Evolutionary conservation across 2,113 vertebrate genomes (phyloP).

Genomic region (Rattus norvegicus): DNA sequence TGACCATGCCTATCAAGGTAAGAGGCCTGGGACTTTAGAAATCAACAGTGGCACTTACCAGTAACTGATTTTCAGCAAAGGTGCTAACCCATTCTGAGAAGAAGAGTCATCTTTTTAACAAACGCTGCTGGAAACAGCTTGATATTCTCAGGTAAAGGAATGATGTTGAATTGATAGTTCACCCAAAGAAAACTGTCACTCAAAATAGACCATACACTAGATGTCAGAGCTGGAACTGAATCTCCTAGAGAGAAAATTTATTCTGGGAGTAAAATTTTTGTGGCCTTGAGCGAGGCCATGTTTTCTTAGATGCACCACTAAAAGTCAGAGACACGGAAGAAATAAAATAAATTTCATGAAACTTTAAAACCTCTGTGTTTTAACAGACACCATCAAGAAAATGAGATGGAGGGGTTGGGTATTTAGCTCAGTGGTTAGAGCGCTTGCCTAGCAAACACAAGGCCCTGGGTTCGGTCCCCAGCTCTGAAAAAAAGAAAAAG

Average conservation of each 20-base stretch:
- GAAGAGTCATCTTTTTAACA: slow-evolving; percentile 24
- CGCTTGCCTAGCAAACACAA: no score
- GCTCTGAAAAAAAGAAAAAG: no score
- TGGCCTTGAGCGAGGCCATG: neutral
- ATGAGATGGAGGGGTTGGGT: neutral
- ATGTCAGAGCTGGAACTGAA: neutral
- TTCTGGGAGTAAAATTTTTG: neutral
- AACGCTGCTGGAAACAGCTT: neutral
- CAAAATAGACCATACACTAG: neutral
- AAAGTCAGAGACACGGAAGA: slow-evolving; percentile 2
- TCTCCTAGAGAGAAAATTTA: neutral
- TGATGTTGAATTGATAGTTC: neutral
- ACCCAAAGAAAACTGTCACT: neutral
- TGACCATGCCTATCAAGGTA: neutral
- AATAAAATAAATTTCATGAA: slow-evolving; percentile 32
- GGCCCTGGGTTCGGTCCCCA: no score
- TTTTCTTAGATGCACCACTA: neutral
- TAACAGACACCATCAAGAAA: neutral
- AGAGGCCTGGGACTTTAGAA: slow-evolving; percentile 17
- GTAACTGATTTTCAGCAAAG: slow-evolving; percentile 26
- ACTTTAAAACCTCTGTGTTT: neutral
- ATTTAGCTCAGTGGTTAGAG: no score
- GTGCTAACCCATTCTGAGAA: neutral
- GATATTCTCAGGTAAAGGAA: slow-evolving; percentile 12
- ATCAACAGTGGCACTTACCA: neutral